These are phyloP conservation scores for Neostethus bicornis DNA, from an alignment of 2,797 vertebrate genomes.

Conservation along the genomic window DNA sequence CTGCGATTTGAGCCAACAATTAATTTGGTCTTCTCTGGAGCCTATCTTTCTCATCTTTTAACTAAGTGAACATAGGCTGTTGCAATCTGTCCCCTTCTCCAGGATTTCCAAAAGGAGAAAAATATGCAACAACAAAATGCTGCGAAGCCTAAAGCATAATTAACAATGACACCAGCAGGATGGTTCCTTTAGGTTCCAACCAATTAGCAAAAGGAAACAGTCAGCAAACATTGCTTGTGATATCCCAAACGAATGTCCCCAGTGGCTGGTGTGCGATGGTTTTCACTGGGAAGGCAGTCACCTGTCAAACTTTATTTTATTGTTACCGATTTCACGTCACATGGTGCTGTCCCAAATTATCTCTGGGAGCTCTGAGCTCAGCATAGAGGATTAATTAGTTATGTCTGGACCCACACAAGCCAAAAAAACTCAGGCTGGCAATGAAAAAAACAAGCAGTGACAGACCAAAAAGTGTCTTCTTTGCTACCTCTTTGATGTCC, in stretches of 20 bases:
- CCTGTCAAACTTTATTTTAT: conserved; percentile 64
- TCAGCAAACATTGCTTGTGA: conserved; percentile 63
- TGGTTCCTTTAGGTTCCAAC: conserved; percentile 55
- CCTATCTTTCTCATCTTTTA: conserved; percentile 54
- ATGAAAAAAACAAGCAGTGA: conserved; percentile 18
- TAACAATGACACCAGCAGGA: conserved; percentile 57
- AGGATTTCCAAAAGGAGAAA: conserved; percentile 39
- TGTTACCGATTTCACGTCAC: conserved; percentile 46
- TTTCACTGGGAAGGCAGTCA: conserved; percentile 43
- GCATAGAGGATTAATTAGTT: conserved; percentile 70
- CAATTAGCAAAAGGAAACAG: conserved; percentile 71
- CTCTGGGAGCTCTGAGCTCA: conserved; percentile 23
- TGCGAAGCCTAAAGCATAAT: conserved; percentile 57
- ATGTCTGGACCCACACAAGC: conserved; percentile 38
- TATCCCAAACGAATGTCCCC: conserved; percentile 55
- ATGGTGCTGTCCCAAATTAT: conserved; percentile 27
- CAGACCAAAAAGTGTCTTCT: conserved; percentile 39
- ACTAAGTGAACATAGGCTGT: conserved; percentile 45
- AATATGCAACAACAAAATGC: conserved; percentile 37
- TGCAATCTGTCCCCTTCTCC: conserved; percentile 56
- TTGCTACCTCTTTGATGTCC: conserved; percentile 23
- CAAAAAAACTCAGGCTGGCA: conserved; percentile 19
- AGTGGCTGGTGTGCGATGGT: conserved; percentile 24
- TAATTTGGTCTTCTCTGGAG: conserved; percentile 53
- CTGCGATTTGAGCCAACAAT: conserved; percentile 59